Conservation (phyloP, 2,113 vertebrate species). For the human region GRCh38 chr16:83016001-83016500, state of each 20-base stretch:
- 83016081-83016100: constrained; percentile 70
- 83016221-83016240: constrained; percentile 70
- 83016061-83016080: constrained; percentile 74
- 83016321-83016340: constrained; percentile 16
- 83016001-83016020: constrained; percentile 65
- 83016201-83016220: constrained; percentile 70
- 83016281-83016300: constrained; percentile 63
- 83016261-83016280: constrained; percentile 74
- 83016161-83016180: constrained; percentile 61
- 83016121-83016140: constrained; percentile 82
- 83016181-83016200: constrained; percentile 71
- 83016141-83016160: constrained; percentile 80
- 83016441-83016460: background rate
- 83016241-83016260: constrained; percentile 70
- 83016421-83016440: background rate
- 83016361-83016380: constrained; percentile 47
- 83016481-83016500: background rate
- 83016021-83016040: constrained; percentile 36
- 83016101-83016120: constrained; percentile 79
- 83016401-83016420: background rate
- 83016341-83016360: constrained; percentile 47
- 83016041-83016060: constrained; percentile 61
- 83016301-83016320: constrained; percentile 62
- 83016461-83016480: background rate
- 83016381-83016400: background rate